Conservation (phyloP, 2,888 invertebrate genomes). For the Platycheirus albimanus region DNA sequence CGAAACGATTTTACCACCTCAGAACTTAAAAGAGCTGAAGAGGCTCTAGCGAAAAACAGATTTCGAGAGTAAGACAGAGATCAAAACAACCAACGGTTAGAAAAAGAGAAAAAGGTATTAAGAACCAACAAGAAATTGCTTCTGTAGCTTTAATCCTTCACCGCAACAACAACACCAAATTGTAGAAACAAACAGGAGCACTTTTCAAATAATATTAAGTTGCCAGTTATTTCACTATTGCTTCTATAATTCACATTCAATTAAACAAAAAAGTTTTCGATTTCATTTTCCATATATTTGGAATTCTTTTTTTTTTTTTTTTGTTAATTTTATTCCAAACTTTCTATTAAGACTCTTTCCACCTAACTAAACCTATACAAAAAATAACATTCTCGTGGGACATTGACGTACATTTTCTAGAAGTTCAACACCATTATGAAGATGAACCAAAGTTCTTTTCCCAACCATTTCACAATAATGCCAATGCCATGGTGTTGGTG, state of each 20-base stretch:
- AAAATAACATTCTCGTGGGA: slow-evolving; percentile 49
- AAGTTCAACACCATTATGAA: slow-evolving; percentile 29
- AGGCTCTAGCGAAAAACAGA: too few species aligned
- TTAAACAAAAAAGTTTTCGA: background rate
- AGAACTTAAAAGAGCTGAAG: too few species aligned
- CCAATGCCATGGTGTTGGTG: slow-evolving; percentile 21
- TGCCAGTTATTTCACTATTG: slow-evolving; percentile 68
- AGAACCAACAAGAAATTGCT: too few species aligned
- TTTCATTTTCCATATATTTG: slow-evolving; percentile 64
- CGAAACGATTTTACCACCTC: too few species aligned
- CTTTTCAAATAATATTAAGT: too few species aligned
- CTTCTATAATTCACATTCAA: slow-evolving; percentile 27
- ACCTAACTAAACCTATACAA: slow-evolving; percentile 63
- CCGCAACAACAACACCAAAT: too few species aligned
- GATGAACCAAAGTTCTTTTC: background rate
- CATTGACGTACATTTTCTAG: slow-evolving; percentile 55
- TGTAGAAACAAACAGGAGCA: too few species aligned
- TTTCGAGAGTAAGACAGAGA: too few species aligned
- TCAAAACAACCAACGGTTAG: too few species aligned
- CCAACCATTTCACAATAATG: slow-evolving; percentile 11
- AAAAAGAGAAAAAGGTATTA: too few species aligned
- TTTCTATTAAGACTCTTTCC: slow-evolving; percentile 61
- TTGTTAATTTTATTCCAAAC: slow-evolving; percentile 44
- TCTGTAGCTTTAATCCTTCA: too few species aligned
- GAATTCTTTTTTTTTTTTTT: slow-evolving; percentile 50